phyloP scores from a whole-genome alignment of 2,888 invertebrate species.

The Ptilodon capucinus region DNA sequence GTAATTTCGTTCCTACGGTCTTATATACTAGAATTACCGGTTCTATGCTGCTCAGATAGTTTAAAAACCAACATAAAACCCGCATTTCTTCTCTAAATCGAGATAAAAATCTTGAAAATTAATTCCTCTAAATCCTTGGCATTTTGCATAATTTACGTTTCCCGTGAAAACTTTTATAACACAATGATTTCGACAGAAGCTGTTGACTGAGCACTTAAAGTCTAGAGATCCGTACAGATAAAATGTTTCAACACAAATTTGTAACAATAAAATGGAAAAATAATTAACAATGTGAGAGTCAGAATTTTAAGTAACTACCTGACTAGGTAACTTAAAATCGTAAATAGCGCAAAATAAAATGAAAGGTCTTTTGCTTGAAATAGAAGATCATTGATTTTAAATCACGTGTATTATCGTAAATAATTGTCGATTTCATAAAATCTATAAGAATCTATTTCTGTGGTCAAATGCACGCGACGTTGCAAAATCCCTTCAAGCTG shows the following conservation, averaged over 20 bases:
- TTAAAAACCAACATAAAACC: neutral
- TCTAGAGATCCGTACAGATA: neutral
- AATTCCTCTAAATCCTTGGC: conserved; percentile 8
- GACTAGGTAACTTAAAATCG: too few species aligned
- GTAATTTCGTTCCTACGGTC: neutral
- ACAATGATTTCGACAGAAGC: conserved; percentile 1
- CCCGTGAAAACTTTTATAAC: neutral
- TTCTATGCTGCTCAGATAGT: neutral
- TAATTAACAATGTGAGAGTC: conserved; percentile 9
- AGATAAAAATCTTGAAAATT: neutral
- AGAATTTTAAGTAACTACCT: too few species aligned
- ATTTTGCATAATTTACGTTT: conserved; percentile 4
- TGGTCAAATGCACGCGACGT: too few species aligned
- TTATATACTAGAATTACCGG: neutral
- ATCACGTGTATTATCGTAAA: conserved; percentile 6
- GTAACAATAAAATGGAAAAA: conserved; percentile 15
- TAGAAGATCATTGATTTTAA: conserved; percentile 9
- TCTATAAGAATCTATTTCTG: too few species aligned
- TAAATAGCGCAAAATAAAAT: too few species aligned
- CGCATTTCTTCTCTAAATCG: conserved; percentile 1
- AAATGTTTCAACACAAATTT: neutral
- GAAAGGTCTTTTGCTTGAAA: too few species aligned
- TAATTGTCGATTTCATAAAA: conserved; percentile 17
- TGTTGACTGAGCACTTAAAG: neutral
- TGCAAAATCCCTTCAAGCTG: too few species aligned